Base-by-base conservation (phyloP, 1,140 invertebrate species). In the Zaprionus africanus region DNA sequence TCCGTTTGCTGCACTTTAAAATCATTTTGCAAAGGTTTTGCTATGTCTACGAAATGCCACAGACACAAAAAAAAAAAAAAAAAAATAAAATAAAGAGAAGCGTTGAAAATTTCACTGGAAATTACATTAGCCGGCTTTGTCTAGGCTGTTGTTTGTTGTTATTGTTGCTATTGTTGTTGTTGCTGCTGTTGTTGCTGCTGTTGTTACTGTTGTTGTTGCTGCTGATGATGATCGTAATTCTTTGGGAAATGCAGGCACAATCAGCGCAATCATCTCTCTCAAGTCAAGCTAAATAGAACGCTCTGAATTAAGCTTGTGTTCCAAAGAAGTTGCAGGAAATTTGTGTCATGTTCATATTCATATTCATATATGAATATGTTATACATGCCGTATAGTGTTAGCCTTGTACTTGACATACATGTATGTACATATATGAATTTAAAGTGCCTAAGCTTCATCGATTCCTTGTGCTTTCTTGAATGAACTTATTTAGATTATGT, bases 91-190 rank as follows among this genome's bases (percentile, higher is more conserved):
- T n/a, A 79, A 79, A 56, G 15, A 69, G 59, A 87, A 86, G 83
- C 84, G 73, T 86, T 86, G 78, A 83, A 88, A 88, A 86, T 87
- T 82, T 81, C 82, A 69, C 76, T 82, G 65, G 68, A 86, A 87
- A 87, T 87, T 83, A 88, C 83, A 79, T 79, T 76, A 75, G 70
- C 77, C 67, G 70, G 57, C 73, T 70, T 51, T 57, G 70, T 70
- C 53, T 49, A 56, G 19, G 46, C n/a, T 31, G 46, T 51, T 34
- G 31, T 17, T 41, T 56, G 56, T 41, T 60, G 63, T 26, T 79
- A 59, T 13, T 57, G 24, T 4, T 57, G 70, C 12, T 46, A 34
- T 4, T 58, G 65, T 31, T 60, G 63, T 26, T 79, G 65, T 13
- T 57, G 24, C 2, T 57, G 70, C 12, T 46, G 26, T 4, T 58